phyloP scores from a whole-genome alignment of 2,888 invertebrate species.

The Callosobruchus maculatus region DNA sequence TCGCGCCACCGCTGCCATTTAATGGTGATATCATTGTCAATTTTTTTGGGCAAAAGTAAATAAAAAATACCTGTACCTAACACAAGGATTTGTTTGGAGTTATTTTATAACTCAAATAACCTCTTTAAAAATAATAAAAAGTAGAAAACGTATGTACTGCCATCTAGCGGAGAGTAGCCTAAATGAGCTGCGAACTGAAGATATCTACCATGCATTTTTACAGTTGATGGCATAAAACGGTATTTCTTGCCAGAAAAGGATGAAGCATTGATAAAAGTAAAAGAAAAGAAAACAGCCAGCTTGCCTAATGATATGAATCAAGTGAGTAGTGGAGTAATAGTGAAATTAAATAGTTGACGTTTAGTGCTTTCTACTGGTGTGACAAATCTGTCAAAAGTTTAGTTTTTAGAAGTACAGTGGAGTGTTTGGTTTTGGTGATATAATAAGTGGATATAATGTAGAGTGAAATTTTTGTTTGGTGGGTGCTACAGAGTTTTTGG shows the following conservation, averaged over 20 bases:
- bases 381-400: slow-evolving; percentile 32
- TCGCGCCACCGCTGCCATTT: too few relatives aligned
- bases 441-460: neutral
- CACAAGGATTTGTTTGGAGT: too few relatives aligned
- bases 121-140: too few relatives aligned
- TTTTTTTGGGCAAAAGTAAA: too few relatives aligned
- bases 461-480: neutral
- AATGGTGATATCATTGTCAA: too few relatives aligned
- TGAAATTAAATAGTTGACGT: slow-evolving; percentile 36
- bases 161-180: neutral
- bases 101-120: too few relatives aligned
- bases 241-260: neutral
- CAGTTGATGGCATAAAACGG: neutral
- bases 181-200: neutral
- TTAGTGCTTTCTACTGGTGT: slow-evolving; percentile 36
- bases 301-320: slow-evolving; percentile 14
- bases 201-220: neutral
- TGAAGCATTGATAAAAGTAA: neutral
- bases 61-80: too few relatives aligned
- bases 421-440: slow-evolving; percentile 9
- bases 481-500: neutral
- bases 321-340: slow-evolving; percentile 16
- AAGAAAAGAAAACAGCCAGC: neutral
- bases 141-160: neutral
- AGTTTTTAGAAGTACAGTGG: slow-evolving; percentile 1